A percentile compares a stretch with the other conserved stretches of the same genome.
These are phyloP conservation scores for Hystrix brachyura DNA, from an alignment of 2,113 vertebrate species.

Conservation along the genomic window DNA sequence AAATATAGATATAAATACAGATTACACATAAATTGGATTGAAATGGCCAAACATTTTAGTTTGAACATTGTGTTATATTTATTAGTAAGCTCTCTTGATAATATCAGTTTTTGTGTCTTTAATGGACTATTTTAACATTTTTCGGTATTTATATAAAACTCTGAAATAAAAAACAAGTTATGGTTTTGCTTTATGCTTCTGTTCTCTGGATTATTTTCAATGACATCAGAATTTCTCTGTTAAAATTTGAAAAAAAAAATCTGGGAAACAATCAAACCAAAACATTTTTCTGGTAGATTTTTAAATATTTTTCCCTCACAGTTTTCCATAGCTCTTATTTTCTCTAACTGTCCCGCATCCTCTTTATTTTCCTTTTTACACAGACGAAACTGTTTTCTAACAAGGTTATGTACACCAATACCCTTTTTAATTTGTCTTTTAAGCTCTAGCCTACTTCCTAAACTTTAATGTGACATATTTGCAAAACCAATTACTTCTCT, in stretches of 20 bases:
- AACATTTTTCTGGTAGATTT: neutral
- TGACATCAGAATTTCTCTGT: neutral
- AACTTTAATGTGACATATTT: neutral
- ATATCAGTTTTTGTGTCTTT: neutral
- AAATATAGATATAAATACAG: neutral
- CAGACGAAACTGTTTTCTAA: neutral
- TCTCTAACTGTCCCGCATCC: neutral
- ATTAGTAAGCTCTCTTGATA: neutral
- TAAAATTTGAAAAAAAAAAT: neutral
- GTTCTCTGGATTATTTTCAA: neutral
- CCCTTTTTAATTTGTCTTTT: neutral
- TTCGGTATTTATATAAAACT: neutral
- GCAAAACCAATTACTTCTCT: neutral
- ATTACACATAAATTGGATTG: neutral
- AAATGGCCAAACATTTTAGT: neutral
- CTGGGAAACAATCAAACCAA: rapidly evolving
- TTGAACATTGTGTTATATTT: neutral
- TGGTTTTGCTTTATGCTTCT: neutral
- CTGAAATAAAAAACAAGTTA: neutral
- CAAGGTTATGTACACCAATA: neutral
- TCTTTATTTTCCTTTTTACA: neutral
- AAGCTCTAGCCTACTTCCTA: neutral
- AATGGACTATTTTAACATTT: neutral
- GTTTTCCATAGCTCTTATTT: neutral
- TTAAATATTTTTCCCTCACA: neutral